A percentile compares a stretch with the other conserved stretches of the same genome.
These are phyloP conservation scores for Anoplophora glabripennis DNA, from an alignment of 1,140 invertebrate genomes.

Conservation along the genomic window DNA sequence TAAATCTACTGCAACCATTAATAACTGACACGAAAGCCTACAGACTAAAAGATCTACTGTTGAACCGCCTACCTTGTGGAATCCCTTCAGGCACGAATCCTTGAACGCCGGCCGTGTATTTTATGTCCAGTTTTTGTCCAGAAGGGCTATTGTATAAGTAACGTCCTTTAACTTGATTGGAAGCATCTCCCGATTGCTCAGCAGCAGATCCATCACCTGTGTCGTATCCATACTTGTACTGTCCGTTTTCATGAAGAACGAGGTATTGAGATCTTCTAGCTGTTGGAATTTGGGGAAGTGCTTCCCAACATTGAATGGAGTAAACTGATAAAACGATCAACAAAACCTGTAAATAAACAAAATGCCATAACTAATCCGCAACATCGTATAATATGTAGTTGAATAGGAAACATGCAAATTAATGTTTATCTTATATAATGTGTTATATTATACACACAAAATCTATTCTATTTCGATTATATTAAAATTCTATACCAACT, in stretches of 20 bases:
- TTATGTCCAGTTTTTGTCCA: conserved; percentile 20
- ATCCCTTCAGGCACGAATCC: too few species aligned
- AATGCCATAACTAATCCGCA: too few species aligned
- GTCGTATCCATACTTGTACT: conserved; percentile 35
- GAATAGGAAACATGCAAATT: too few species aligned
- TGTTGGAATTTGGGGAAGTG: conserved; percentile 25
- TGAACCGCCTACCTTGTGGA: too few species aligned
- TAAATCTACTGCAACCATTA: too few species aligned
- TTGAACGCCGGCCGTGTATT: conserved; percentile 22
- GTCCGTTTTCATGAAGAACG: conserved; percentile 24
- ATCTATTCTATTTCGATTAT: too few species aligned
- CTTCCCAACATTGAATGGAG: conserved; percentile 12
- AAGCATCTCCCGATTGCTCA: conserved; percentile 21
- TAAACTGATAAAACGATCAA: background rate
- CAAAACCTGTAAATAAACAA: background rate
- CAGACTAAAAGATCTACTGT: too few species aligned
- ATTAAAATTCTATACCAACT: too few species aligned
- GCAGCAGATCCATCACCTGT: conserved; percentile 25
- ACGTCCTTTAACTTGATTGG: conserved; percentile 29
- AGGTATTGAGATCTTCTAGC: conserved; percentile 27
- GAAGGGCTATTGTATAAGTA: conserved; percentile 24
- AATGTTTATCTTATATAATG: too few species aligned
- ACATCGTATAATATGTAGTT: too few species aligned
- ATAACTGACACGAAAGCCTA: too few species aligned
- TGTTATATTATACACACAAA: too few species aligned